Evolutionary conservation across 1,140 invertebrate genomes (phyloP), one percentile per base, ranked within the genome.

Genomic region (Drosophila baimaii): DNA sequence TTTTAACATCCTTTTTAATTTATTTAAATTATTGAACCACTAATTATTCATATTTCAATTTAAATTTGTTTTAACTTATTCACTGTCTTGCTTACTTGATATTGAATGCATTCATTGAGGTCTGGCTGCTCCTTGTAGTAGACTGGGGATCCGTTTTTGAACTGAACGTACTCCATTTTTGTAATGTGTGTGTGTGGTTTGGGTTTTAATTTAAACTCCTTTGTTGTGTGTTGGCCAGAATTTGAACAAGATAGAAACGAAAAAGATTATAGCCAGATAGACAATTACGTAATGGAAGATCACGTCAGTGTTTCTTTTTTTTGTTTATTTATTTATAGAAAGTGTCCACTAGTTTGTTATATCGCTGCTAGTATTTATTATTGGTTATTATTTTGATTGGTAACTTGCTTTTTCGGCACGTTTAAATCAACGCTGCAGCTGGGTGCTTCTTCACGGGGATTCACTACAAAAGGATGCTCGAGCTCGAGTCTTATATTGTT

Each of bases 121-220:
- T 92, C 91, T 83, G 91, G 89, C 81, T 90, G 83, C 73, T 92
- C 91, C 86, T 84, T 92, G 84, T 90, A 91, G 81, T 92, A 92
- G 75, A 91, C 83, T 46, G 91, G 91, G 51, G 91, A 91, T 81
- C 91, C 91, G 57, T 92, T 92, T 92, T 92, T 92, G 86, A 92
- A 92, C 79, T 92, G 91, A 70, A 92, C 89, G 86, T 92, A 92
- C 86, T 92, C 90, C 89, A 90, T 91, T 86, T 85, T 89, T 51
- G 59, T 68, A 69, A 70, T 77, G 62, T 77, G 61, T 64, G 31
- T 81, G 49, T 84, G 51, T n/a, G n/a, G n/a, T 49, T 75, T 62
- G 79, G 70, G 74, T 66, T 85, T 81, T 80, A 79, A 81, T 73
- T 88, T 81, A 91, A 91, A 90, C 81, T 82, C 86, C 83, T 85